These are phyloP conservation scores for Aplodontia rufa DNA, from an alignment of 2,113 vertebrate genomes.

Conservation along the genomic window DNA sequence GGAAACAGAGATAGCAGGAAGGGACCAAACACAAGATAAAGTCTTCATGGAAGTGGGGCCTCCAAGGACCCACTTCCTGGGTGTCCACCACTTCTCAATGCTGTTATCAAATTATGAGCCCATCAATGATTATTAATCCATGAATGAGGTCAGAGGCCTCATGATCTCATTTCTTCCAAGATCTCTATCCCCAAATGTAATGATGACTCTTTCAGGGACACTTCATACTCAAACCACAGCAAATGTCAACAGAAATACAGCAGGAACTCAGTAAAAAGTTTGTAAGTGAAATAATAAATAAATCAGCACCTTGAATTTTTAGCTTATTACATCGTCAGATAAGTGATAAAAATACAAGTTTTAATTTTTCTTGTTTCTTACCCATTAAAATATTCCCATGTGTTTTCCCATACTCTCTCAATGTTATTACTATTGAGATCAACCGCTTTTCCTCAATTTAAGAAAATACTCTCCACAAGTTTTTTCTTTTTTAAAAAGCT, in stretches of 20 bases:
- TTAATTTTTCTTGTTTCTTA: not conserved
- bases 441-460: not conserved
- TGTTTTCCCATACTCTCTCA: not conserved
- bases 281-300: not conserved
- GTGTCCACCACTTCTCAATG: not conserved
- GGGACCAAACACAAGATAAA: not conserved
- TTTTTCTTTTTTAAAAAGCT: not conserved
- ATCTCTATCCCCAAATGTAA: not conserved
- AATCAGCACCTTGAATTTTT: not conserved
- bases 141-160: not conserved
- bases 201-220: not conserved
- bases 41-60: not conserved
- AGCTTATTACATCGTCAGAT: not conserved
- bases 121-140: not conserved
- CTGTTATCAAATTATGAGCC: not conserved
- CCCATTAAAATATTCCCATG: not conserved
- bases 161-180: not conserved
- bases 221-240: not conserved
- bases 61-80: not conserved
- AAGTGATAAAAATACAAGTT: not conserved
- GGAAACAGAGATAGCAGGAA: not conserved
- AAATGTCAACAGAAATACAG: not conserved
- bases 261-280: not conserved
- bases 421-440: not conserved
- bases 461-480: not conserved